phyloP scores from a whole-genome alignment of 2,113 vertebrate genomes.

The Urocolius indicus region DNA sequence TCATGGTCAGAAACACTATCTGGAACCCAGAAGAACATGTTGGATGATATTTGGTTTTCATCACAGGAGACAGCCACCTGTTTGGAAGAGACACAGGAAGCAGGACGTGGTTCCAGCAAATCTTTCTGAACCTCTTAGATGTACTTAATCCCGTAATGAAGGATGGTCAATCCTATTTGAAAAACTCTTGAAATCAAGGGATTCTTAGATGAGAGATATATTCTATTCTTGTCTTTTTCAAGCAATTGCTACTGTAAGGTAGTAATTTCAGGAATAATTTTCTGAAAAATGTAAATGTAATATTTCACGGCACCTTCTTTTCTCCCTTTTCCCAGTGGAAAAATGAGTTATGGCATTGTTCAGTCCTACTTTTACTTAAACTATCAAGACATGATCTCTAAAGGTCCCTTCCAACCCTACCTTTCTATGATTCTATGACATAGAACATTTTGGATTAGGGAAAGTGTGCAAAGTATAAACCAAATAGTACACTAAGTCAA shows the following conservation, averaged over 20 bases:
- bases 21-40: not conserved
- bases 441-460: not conserved
- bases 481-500: not conserved
- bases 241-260: not conserved
- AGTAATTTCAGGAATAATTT: not conserved
- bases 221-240: not conserved
- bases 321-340: rapidly evolving
- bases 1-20: not conserved
- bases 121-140: not conserved
- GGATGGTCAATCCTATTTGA: not conserved
- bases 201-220: not conserved
- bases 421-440: too few relatives aligned
- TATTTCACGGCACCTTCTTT: not conserved
- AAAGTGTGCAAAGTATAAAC: not conserved
- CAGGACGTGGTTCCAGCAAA: not conserved
- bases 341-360: not conserved
- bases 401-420: too few relatives aligned
- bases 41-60: conserved; percentile 1
- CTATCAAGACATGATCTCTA: not conserved
- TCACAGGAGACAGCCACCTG: not conserved
- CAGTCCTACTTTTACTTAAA: not conserved
- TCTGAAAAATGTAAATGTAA: not conserved
- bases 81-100: conserved; percentile 1
- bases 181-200: not conserved
- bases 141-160: not conserved